Evolutionary conservation across 2,888 invertebrate genomes (phyloP).

Genomic region (Synanthedon vespiformis): DNA sequence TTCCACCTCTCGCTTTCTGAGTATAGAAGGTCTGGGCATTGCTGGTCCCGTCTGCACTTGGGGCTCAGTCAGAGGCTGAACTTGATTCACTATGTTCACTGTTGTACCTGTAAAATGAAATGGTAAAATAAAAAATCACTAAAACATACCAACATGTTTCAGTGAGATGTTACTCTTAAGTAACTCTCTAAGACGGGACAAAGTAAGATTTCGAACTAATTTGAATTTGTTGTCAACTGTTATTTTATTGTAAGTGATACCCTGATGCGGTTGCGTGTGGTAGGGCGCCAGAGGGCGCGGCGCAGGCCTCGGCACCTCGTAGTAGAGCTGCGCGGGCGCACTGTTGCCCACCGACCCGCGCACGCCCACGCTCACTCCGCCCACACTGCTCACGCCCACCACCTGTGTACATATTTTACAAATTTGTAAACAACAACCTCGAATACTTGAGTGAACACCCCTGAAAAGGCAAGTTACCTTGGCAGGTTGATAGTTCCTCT

Average conservation of each 20-base stretch:
- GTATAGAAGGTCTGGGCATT: conserved; percentile 84
- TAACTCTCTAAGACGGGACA: too few species aligned
- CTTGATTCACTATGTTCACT: conserved; percentile 40
- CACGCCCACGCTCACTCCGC: conserved; percentile 46
- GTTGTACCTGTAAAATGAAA: conserved; percentile 1
- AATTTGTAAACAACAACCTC: too few species aligned
- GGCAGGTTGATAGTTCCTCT: conserved; percentile 58
- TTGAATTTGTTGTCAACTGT: too few species aligned
- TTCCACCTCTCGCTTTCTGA: conserved; percentile 89
- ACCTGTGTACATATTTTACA: background rate
- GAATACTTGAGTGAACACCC: too few species aligned
- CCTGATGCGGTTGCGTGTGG: conserved; percentile 14
- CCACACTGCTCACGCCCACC: conserved; percentile 35
- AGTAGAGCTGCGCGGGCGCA: conserved; percentile 57
- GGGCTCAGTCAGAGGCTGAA: conserved; percentile 17
- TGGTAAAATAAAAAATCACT: too few species aligned
- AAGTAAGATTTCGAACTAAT: too few species aligned
- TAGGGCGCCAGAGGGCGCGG: conserved; percentile 6
- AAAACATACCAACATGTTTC: too few species aligned
- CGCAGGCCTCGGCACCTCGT: conserved; percentile 44
- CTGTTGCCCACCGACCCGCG: conserved; percentile 55
- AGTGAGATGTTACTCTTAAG: too few species aligned
- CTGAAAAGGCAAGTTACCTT: conserved; percentile 29
- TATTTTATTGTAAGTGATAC: conserved; percentile 5
- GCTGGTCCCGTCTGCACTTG: conserved; percentile 46